Evolutionary conservation across 2,888 invertebrate species (phyloP), one percentile per base, ranked within the genome.

Genomic region (Orchesella flavescens): DNA sequence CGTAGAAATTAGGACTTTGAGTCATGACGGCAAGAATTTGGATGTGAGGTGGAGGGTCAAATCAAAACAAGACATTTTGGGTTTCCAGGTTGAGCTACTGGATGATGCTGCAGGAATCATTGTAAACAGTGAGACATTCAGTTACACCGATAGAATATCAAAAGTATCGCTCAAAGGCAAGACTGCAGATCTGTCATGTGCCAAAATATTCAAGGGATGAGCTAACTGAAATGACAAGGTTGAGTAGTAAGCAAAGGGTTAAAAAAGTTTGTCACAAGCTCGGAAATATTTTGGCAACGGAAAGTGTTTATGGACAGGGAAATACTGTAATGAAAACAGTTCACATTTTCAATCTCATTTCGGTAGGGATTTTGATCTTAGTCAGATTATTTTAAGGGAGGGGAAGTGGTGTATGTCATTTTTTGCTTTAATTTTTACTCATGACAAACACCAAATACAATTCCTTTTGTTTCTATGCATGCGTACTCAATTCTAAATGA

Each of bases 31-130:
- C 1, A 53, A 57, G 2, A 75, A 79, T 21, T n/a, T 87, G 12
- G 86, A 87, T 68, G 68, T 88, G n/a, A 81, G 83, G 71, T 88
- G 88, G 88, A 82, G 87, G 78, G 88, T 88, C 44, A 77, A 75
- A 24, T 87, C 87, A 2, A 88, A 88, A 78, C 84, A 85, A 84
- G 88, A 88, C 63, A 86, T 88, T 57, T 81, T 87, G 10, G 87
- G 86, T 15, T 88, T 88, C 49, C 68, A 84, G 19, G 23, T 87
- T 3, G 75, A 76, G 19, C 72, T 86, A 0, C 61, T 84, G 44
- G 86, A 85, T 55, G 84, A 78, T 10, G 59, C 61, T 23, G 46
- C 75, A 7, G 73, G 85, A 17, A 83, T 79, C 19, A 71, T 85
- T 34, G 75, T 81, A 5, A 72, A 71, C n/a, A 73, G 63, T 2